A percentile compares a stretch with the other conserved stretches of the same genome.
Evolutionary conservation across 2,888 invertebrate species (phyloP).

Genomic region (Diarsia brunnea): DNA sequence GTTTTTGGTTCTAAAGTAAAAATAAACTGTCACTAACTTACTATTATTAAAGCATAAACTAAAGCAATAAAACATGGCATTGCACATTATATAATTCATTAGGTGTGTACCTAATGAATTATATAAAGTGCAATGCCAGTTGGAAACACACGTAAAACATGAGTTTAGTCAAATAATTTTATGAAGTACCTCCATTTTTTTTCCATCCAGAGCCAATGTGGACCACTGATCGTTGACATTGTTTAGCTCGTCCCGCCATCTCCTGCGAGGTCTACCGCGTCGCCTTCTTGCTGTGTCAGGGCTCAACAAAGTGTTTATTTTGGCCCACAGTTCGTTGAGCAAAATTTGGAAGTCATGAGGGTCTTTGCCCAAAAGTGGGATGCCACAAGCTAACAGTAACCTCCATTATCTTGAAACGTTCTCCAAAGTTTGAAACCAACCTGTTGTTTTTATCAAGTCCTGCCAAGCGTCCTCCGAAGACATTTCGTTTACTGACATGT

Average conservation of each 20-base stretch:
- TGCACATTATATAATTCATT: neutral
- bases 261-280: too few species aligned
- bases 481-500: neutral
- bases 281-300: too few species aligned
- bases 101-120: too few species aligned
- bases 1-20: neutral
- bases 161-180: neutral
- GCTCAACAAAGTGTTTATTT: too few species aligned
- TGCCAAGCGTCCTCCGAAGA: neutral
- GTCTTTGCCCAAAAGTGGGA: too few species aligned
- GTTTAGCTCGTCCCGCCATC: too few species aligned
- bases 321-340: too few species aligned
- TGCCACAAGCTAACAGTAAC: neutral
- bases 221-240: too few species aligned
- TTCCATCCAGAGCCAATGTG: too few species aligned
- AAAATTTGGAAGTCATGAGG: too few species aligned
- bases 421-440: constrained; percentile 17
- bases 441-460: constrained; percentile 35
- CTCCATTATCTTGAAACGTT: neutral
- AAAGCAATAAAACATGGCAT: neutral
- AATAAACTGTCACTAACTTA: neutral
- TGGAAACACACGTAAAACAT: neutral
- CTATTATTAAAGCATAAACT: neutral
- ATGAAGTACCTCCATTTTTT: constrained; percentile 8
- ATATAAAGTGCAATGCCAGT: too few species aligned